Base-by-base conservation (phyloP, 2,797 vertebrate species). In the Microctenopoma steveboyesi region DNA sequence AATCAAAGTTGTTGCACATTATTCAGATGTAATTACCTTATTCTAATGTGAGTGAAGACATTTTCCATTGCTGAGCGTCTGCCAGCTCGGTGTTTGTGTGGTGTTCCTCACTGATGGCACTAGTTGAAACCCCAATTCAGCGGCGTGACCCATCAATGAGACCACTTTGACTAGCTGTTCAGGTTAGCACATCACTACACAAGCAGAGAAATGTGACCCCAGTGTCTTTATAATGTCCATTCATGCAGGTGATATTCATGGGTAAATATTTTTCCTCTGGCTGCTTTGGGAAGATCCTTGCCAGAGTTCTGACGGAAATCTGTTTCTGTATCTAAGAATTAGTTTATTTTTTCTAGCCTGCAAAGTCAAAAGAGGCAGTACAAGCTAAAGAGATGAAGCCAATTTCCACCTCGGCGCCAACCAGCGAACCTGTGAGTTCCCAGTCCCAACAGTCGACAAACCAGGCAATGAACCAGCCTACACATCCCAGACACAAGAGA, bases 401-500 rank as follows among this genome's bases (percentile, higher is more conserved):
- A 14, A 45, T 51, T 25, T 72, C 74, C 75, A 74, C 53, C 66
- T 89, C 78, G 69, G 8, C 45, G 6, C 53, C 70, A 27, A 22
- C 46, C 18, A 63, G 57, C 33, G 91, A 96, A 90, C 76, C 76
- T 50, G 66, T 79, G 0, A 68, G 82, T 1, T 81, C 78, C 1
- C 97, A 97, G 25, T 72, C 89, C 83, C 84, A 91, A 1, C 90
- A 74, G 66, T 37, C 73, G 11, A 45, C 71, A 27, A 80, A 69
- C 63, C 87, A 82, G 51, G 11, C 50, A 6, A 4, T 42, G 13
- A 82, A 69, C 72, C 90, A 81, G 68, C 7, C 55, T 0, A 3
- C 91, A 0, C 93, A 94, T 64, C 86, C 91, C 58, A 92, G 96
- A 79, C 96, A 98, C 81, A 95, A 92, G 77, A 95, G 95, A 15